A percentile compares a stretch with the other conserved stretches of the same genome.
phyloP scores from a whole-genome alignment of 2,113 vertebrate genomes.

The Centropus bengalensis region DNA sequence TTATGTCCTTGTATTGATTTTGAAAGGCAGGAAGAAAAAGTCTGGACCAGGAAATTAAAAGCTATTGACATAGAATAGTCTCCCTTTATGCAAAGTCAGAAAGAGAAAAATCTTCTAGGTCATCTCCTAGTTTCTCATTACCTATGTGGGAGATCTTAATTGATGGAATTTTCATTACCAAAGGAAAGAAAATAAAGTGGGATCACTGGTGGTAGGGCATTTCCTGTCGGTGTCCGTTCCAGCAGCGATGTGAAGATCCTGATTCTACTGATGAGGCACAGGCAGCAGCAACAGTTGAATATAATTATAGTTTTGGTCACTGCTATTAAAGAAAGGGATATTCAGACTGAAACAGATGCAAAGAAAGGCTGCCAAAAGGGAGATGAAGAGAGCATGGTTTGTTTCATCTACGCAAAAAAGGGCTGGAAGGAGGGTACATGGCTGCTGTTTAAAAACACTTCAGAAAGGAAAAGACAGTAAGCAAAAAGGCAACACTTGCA shows the following conservation, averaged over 20 bases:
- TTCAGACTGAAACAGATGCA: slow-evolving; percentile 38
- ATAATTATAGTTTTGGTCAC: slow-evolving; percentile 21
- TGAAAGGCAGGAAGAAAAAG: not conserved
- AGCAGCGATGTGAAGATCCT: not conserved
- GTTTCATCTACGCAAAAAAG: not conserved
- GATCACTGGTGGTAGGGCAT: not conserved
- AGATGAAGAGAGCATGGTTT: not conserved
- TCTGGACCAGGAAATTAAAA: not conserved
- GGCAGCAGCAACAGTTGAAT: not conserved
- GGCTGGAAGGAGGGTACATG: not conserved
- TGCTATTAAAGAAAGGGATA: not conserved
- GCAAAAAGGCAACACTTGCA: not conserved
- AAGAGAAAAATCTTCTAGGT: not conserved
- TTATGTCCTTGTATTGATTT: not conserved
- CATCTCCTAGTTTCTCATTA: not conserved
- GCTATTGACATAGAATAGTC: not conserved
- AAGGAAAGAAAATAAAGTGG: not conserved
- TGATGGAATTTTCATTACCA: not conserved
- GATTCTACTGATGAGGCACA: not conserved
- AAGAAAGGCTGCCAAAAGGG: slow-evolving; percentile 21
- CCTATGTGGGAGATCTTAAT: not conserved
- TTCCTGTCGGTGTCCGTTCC: not conserved
- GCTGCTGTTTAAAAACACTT: not conserved
- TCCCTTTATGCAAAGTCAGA: not conserved
- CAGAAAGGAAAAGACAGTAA: not conserved